These are phyloP conservation scores for Euwallacea fornicatus DNA, from an alignment of 1,140 invertebrate genomes.

Conservation along the genomic window DNA sequence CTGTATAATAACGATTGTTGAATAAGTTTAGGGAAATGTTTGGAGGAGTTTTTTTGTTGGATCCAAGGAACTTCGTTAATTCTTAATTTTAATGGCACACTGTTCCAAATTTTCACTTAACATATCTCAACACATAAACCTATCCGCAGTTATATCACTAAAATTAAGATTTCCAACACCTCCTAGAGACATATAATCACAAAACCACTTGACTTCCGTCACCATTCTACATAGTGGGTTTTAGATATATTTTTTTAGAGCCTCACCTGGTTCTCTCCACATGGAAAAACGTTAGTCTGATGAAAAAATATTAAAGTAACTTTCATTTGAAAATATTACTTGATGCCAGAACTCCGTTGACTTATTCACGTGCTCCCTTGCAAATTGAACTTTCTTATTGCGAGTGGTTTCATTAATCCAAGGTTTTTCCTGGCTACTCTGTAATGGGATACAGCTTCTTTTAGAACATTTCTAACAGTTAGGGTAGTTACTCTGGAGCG, in stretches of 20 bases:
- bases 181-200: slow-evolving; percentile 47
- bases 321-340: no score
- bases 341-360: no score
- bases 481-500: neutral
- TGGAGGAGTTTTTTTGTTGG: slow-evolving; percentile 41
- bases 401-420: slow-evolving; percentile 26
- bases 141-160: no score
- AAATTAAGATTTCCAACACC: slow-evolving; percentile 44
- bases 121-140: no score
- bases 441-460: slow-evolving; percentile 3
- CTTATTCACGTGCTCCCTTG: no score
- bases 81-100: no score
- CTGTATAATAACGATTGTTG: slow-evolving; percentile 30
- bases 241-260: neutral
- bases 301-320: slow-evolving; percentile 36
- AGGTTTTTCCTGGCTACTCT: slow-evolving; percentile 24
- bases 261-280: slow-evolving; percentile 26
- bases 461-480: slow-evolving; percentile 18
- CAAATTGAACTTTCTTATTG: neutral
- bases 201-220: slow-evolving; percentile 46
- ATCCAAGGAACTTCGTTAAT: no score
- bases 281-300: slow-evolving; percentile 33
- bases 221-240: slow-evolving; percentile 46
- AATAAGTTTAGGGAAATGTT: slow-evolving; percentile 44
- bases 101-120: no score